Evolutionary conservation across 2,113 vertebrate genomes (phyloP), one percentile per base, ranked within the genome.

Genomic region (Opisthocomus hoazin): DNA sequence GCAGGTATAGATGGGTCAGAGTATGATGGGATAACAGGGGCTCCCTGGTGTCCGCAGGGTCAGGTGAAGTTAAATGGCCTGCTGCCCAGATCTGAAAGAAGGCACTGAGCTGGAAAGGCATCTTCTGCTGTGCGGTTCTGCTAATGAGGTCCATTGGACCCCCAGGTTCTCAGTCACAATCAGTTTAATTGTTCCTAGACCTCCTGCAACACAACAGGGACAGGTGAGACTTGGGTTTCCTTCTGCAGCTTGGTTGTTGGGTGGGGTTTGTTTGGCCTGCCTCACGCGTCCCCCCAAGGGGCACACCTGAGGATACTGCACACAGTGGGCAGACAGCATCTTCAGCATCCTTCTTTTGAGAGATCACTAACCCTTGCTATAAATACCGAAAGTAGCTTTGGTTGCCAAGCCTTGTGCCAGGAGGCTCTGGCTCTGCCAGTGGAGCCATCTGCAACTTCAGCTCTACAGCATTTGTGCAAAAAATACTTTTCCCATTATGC

Each of bases 391-490:
- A 86, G 90, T 58, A 88, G 63, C 63, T 90, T 61, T 85, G 77
- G 61, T 61, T 94, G 80, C 74, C 2, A 12, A 57, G 22, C 23
- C 7, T 65, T 77, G 87, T 90, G 92, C 93, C 94, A 96, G 85
- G 46, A 93, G 90, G 82, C 85, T 89, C 45, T 46, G 75, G 32
- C 77, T 84, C 69, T 96, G 90, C 94, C 94, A 92, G 30, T 71
- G 80, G 73, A 95, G 76, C 96, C 96, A 96, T 93, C 95, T 96
- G 90, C 89, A 96, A 87, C 77, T 75, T 89, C 74, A 50, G 58
- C 63, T 91, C 85, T 74, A 69, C 92, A 86, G 58, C 48, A 80
- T 85, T 96, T 96, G 78, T 94, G 81, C n/a, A 90, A 93, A 96
- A 94, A 92, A 32, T 37, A 63, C 54, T 93, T 85, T 83, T 89